Base-by-base conservation (phyloP, 2,888 invertebrate species). In the Hyposoter didymator region DNA sequence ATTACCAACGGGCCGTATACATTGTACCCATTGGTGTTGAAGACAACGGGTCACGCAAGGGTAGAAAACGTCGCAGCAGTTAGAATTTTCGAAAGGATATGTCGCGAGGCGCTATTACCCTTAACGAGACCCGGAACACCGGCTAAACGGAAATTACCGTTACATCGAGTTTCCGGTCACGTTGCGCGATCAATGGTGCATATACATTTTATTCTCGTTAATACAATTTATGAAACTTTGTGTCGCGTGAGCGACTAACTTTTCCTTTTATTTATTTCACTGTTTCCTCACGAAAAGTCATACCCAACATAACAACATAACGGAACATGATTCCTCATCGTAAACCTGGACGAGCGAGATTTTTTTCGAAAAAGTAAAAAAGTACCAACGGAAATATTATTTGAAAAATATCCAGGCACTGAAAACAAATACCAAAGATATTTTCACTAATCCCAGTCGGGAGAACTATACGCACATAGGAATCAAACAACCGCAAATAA, bases 21-120 rank as follows among this genome's bases (percentile, higher is more conserved):
- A 43, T 43, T 72, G 45, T 74, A 32, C 67, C 35, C 59, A 64
- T 76, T 76, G 49, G 45, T 70, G 70, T 49, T 64, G 35, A 76
- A 67, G 55, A 35, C 52, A 72, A 72, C 66, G 80, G 72, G 84
- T 80, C 80, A 84, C 80, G 84, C 80, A 55, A 84, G 49, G 66
- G 47, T 39, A 39, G 64, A 80, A 76, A 70, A 73, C 76, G 62
- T 72, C 62, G 64, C 47, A 52, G 12, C 45, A 28, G 76, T 52
- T 76, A 43, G 28, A 39, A 66, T 66, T 70, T 80, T 66, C 17
- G 32, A 72, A 72, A 64, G 76, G 72, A 80, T 75, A 76, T 74
- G 74, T 73, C 79, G 35, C 55, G 66, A 47, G 55, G 43, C 35
- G 72, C 47, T 39, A n/a, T 43, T 49, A 43, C 49, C 10, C 17